Percentiles rank a stretch among this genome's conserved stretches.
Conservation (phyloP, 2,797 vertebrate species). For the Characodon lateralis region DNA sequence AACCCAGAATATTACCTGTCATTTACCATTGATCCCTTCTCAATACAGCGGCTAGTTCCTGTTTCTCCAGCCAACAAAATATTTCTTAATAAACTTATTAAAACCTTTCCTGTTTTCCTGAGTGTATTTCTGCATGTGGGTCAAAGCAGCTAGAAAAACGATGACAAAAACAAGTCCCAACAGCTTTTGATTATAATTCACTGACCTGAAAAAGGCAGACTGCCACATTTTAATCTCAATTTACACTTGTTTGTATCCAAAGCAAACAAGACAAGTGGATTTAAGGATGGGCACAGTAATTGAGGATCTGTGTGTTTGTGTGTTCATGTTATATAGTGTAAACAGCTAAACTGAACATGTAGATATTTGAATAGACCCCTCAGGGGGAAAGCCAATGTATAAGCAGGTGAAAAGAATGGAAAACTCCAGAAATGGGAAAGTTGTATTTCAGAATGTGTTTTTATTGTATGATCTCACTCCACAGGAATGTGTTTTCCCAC, state of each 20-base stretch:
- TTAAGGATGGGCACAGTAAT: conserved; percentile 14
- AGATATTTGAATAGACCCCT: neutral
- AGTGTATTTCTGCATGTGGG: too few species aligned
- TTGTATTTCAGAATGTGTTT: conserved; percentile 12
- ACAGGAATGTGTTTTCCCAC: neutral
- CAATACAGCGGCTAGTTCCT: too few species aligned
- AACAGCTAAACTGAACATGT: neutral
- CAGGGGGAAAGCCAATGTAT: conserved; percentile 1
- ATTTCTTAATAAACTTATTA: too few species aligned
- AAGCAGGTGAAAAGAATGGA: conserved; percentile 15
- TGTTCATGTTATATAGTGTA: neutral
- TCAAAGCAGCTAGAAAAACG: too few species aligned
- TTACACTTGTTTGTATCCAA: conserved; percentile 38
- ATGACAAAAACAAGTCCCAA: conserved; percentile 9
- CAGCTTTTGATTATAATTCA: conserved; percentile 21
- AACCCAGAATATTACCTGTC: too few species aligned
- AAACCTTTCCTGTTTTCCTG: too few species aligned
- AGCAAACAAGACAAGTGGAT: conserved; percentile 40
- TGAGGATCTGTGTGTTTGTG: conserved; percentile 19
- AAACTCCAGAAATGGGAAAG: neutral
- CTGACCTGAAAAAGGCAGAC: conserved; percentile 5
- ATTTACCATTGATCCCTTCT: too few species aligned
- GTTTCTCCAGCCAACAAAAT: too few species aligned
- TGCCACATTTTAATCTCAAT: conserved; percentile 31
- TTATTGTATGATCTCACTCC: conserved; percentile 7